Conservation (phyloP, 2,113 vertebrate genomes). For the Oriolus oriolus region DNA sequence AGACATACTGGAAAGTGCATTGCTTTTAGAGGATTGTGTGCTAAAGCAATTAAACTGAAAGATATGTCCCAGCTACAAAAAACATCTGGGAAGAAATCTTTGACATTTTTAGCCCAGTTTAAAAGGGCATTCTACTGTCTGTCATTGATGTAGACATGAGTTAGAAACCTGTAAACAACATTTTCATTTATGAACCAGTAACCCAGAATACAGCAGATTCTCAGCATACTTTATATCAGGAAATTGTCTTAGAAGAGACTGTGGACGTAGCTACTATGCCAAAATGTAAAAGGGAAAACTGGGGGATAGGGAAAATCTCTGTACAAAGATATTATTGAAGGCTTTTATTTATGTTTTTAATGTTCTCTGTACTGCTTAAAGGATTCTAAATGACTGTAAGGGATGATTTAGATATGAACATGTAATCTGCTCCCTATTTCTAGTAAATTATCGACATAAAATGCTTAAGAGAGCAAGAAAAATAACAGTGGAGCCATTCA, state of each 20-base stretch:
- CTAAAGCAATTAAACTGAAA: not conserved
- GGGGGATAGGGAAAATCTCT: not conserved
- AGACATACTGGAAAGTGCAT: not conserved
- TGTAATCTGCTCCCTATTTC: not conserved
- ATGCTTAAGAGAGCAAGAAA: not conserved
- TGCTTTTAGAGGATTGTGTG: not conserved
- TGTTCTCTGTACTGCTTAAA: not conserved
- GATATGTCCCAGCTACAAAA: not conserved
- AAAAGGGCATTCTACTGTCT: not conserved
- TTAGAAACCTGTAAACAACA: not conserved
- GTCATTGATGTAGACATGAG: not conserved
- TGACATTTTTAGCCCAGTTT: not conserved
- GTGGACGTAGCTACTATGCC: not conserved
- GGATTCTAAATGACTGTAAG: not conserved
- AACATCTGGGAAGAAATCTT: not conserved
- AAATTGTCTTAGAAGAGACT: not conserved
- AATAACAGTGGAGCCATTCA: not conserved
- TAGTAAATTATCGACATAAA: not conserved
- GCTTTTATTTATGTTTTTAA: not conserved
- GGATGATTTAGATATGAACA: not conserved
- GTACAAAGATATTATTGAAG: not conserved
- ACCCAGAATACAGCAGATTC: not conserved
- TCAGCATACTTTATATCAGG: not conserved
- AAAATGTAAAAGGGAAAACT: not conserved
- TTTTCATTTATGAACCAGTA: not conserved